Percentiles rank a stretch among this genome's conserved stretches.
These are phyloP conservation scores for Dasyornis broadbenti DNA, from an alignment of 2,113 vertebrate genomes.

Conservation along the genomic window DNA sequence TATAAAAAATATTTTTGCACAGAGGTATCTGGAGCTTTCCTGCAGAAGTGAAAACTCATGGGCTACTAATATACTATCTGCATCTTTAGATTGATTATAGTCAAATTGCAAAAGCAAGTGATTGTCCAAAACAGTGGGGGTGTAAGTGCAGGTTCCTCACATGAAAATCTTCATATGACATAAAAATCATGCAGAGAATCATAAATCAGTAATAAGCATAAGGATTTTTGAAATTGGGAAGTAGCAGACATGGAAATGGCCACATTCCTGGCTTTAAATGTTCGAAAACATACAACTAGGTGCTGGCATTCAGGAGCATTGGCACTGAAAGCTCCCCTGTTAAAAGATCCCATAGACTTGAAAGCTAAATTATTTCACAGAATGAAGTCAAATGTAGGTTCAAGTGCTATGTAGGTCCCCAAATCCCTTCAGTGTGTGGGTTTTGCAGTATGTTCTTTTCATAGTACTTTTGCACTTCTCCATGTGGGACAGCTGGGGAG, in stretches of 20 bases:
- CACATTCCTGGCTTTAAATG: not conserved
- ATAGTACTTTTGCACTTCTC: not conserved
- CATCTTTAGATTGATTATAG: not conserved
- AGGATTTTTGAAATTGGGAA: not conserved
- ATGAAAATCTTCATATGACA: not conserved
- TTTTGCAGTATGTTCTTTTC: not conserved
- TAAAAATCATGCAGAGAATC: not conserved
- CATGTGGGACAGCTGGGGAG: not conserved
- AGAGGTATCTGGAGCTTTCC: not conserved
- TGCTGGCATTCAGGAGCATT: not conserved
- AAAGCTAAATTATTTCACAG: not conserved
- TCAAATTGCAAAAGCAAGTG: not conserved
- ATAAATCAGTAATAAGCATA: not conserved
- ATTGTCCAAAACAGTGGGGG: not conserved
- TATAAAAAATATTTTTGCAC: not conserved
- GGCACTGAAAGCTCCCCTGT: not conserved
- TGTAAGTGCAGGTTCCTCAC: not conserved
- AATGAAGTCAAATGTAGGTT: not conserved
- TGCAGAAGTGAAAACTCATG: not conserved
- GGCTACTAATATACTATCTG: not conserved
- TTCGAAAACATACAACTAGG: not conserved
- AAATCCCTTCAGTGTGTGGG: not conserved
- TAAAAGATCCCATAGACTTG: not conserved
- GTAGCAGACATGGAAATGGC: not conserved
- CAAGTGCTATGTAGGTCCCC: not conserved